These are phyloP conservation scores for Plemyria rubiginata DNA, from an alignment of 2,888 invertebrate genomes.

Conservation along the genomic window DNA sequence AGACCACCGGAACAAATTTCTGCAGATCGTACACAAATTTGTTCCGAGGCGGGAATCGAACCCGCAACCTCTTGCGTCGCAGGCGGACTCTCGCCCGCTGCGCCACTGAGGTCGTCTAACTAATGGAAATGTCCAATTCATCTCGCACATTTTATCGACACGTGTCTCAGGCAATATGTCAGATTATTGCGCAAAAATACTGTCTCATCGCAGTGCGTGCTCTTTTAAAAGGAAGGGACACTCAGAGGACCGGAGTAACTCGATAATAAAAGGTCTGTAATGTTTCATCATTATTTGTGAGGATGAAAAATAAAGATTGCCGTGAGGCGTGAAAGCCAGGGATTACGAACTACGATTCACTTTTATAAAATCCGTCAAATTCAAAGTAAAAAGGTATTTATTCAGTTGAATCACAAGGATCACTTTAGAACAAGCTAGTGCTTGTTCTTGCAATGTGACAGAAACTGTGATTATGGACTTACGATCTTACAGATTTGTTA, in stretches of 20 bases:
- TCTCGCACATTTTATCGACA: slow-evolving; percentile 22
- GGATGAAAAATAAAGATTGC: slow-evolving; percentile 51
- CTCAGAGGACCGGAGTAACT: slow-evolving; percentile 57
- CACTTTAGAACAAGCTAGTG: background rate
- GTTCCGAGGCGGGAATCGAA: too few species aligned
- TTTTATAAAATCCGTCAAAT: slow-evolving; percentile 10
- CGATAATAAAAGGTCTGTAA: slow-evolving; percentile 66
- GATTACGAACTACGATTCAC: slow-evolving; percentile 13
- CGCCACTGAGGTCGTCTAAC: too few species aligned
- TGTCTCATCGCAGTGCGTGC: slow-evolving; percentile 32
- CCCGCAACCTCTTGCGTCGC: background rate
- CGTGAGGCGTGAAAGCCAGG: slow-evolving; percentile 36
- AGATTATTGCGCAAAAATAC: slow-evolving; percentile 11
- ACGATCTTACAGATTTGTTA: too few species aligned
- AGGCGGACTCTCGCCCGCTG: too few species aligned
- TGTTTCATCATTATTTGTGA: slow-evolving; percentile 57
- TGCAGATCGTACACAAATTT: too few species aligned
- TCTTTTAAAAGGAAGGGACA: slow-evolving; percentile 50
- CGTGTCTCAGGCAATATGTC: slow-evolving; percentile 19
- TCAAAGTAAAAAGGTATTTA: too few species aligned
- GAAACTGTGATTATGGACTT: background rate
- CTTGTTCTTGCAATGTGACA: too few species aligned
- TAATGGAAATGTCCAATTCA: slow-evolving; percentile 11
- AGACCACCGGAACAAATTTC: too few species aligned
- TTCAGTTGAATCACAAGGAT: too few species aligned